phyloP scores from a whole-genome alignment of 2,797 vertebrate genomes.

The Pogoniulus pusillus region DNA sequence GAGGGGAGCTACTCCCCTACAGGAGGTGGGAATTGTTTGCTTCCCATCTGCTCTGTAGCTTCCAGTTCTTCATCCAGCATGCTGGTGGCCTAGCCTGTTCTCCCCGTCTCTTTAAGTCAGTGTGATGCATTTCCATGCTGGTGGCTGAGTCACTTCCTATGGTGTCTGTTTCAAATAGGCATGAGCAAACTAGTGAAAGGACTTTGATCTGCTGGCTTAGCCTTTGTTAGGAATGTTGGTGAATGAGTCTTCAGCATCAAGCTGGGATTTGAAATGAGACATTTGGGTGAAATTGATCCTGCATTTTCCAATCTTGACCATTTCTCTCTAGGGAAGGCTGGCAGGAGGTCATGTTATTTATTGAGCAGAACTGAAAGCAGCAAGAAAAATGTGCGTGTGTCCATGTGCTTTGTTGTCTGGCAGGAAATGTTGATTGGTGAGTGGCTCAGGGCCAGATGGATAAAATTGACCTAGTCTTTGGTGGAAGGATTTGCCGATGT shows the following conservation, averaged over 20 bases:
- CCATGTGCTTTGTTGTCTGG: not conserved
- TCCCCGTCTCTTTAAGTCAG: not conserved
- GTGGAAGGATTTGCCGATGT: not conserved
- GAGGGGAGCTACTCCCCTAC: not conserved
- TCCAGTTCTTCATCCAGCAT: not conserved
- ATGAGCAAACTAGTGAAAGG: not conserved
- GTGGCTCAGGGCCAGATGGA: not conserved
- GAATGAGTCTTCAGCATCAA: not conserved
- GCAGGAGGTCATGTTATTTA: not conserved
- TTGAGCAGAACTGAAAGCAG: not conserved
- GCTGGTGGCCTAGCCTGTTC: not conserved
- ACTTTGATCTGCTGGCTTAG: not conserved
- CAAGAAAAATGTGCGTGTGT: not conserved
- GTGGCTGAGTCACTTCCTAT: not conserved
- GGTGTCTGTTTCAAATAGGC: not conserved
- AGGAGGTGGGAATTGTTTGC: not conserved
- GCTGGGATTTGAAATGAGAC: not conserved
- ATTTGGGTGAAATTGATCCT: not conserved
- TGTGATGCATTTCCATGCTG: fast-evolving
- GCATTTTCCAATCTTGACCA: not conserved
- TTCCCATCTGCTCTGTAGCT: not conserved
- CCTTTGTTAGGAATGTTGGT: not conserved
- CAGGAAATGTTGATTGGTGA: not conserved
- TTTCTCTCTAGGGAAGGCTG: not conserved
- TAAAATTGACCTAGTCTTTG: not conserved